phyloP scores from a whole-genome alignment of 2,888 invertebrate genomes.

The Phengaris arion region DNA sequence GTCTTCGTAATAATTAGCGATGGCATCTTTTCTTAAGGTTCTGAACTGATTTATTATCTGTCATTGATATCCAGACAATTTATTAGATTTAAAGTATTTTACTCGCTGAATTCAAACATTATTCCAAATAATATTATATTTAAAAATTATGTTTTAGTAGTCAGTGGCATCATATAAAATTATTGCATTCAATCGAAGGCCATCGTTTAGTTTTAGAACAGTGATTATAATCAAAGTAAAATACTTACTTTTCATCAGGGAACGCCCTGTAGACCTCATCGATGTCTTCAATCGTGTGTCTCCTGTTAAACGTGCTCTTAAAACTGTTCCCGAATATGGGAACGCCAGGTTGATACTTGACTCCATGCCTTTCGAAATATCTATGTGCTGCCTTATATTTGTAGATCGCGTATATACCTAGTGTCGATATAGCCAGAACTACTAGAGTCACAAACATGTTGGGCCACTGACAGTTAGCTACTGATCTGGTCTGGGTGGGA shows the following conservation, averaged over 20 bases:
- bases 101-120: too few relatives aligned
- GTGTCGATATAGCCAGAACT: slow-evolving; percentile 49
- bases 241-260: slow-evolving; percentile 50
- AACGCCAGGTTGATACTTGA: slow-evolving; percentile 54
- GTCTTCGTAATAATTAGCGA: too few relatives aligned
- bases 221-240: not conserved
- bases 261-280: slow-evolving; percentile 55
- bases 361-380: slow-evolving; percentile 48
- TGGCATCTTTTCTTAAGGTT: too few relatives aligned
- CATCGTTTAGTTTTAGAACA: too few relatives aligned
- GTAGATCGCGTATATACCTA: slow-evolving; percentile 50
- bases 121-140: too few relatives aligned
- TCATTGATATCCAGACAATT: too few relatives aligned
- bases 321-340: slow-evolving; percentile 62
- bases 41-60: too few relatives aligned
- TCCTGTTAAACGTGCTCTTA: slow-evolving; percentile 45
- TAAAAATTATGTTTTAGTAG: too few relatives aligned
- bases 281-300: slow-evolving; percentile 54
- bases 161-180: too few relatives aligned
- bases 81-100: too few relatives aligned
- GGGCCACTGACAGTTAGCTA: not conserved
- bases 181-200: too few relatives aligned
- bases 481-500: not conserved
- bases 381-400: slow-evolving; percentile 48
- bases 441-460: slow-evolving; percentile 60